These are phyloP conservation scores for Neolamprologus variostigma DNA, from an alignment of 2,113 vertebrate genomes.

Conservation along the genomic window DNA sequence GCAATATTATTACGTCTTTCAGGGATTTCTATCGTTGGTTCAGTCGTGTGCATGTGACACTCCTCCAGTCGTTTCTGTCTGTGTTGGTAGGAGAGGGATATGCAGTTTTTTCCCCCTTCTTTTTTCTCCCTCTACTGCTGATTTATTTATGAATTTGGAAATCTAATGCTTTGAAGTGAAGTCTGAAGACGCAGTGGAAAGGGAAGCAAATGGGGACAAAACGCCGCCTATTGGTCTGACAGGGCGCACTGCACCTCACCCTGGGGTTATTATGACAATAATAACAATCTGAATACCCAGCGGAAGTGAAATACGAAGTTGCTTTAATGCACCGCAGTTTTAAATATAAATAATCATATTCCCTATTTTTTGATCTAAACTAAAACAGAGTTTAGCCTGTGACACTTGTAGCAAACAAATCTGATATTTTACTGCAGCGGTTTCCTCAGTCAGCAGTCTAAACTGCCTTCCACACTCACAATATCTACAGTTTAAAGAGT, in stretches of 20 bases:
- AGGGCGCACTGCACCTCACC: background rate
- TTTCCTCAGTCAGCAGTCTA: background rate
- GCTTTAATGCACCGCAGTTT: background rate
- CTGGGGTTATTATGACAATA: background rate
- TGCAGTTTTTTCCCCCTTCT: background rate
- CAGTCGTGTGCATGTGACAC: background rate
- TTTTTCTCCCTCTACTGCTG: background rate
- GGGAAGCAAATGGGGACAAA: slow-evolving; percentile 44
- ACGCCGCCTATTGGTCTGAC: slow-evolving; percentile 48
- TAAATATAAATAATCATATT: background rate
- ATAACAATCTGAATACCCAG: background rate
- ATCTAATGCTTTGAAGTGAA: slow-evolving; percentile 53
- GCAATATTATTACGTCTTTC: background rate
- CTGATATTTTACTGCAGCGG: background rate
- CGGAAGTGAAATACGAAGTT: background rate
- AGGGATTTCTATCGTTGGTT: background rate
- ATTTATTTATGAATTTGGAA: slow-evolving; percentile 58
- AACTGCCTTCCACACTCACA: background rate
- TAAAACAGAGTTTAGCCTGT: background rate
- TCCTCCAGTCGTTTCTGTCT: background rate
- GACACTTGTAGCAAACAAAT: background rate
- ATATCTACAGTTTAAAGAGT: background rate
- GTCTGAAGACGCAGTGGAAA: slow-evolving; percentile 7
- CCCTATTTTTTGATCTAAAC: background rate
- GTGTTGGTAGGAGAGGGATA: background rate